Evolutionary conservation across 1,140 invertebrate species (phyloP).

Genomic region (Colletes gigas): DNA sequence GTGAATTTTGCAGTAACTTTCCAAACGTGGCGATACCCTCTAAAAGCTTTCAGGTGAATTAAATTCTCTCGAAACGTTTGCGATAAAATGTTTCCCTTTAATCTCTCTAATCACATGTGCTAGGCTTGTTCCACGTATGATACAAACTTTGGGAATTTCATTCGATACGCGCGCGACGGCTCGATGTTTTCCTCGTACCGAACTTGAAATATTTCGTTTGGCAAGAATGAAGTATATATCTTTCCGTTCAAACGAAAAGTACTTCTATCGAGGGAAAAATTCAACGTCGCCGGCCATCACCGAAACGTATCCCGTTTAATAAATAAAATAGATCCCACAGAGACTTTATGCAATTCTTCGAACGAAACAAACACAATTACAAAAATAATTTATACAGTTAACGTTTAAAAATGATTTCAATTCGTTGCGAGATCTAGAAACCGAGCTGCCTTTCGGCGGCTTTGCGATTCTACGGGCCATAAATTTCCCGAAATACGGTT

Average conservation of each 20-base stretch:
- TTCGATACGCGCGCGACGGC: slow-evolving; percentile 19
- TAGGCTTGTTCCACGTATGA: slow-evolving; percentile 37
- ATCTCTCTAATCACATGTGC: slow-evolving; percentile 63
- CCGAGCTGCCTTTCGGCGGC: too few relatives aligned
- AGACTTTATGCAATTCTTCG: background rate
- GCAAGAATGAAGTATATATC: background rate
- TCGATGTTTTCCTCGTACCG: slow-evolving; percentile 3
- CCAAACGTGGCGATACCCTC: slow-evolving; percentile 45
- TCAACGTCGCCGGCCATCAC: background rate
- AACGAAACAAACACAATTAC: background rate
- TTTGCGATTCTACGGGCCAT: background rate
- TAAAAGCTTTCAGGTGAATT: slow-evolving; percentile 65
- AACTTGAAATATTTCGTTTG: slow-evolving; percentile 36
- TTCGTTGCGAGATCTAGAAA: background rate
- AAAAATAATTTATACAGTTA: background rate
- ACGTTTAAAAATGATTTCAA: background rate
- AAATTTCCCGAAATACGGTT: slow-evolving; percentile 8
- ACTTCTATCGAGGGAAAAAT: slow-evolving; percentile 24
- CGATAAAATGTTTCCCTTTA: slow-evolving; percentile 67
- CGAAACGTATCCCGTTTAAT: background rate
- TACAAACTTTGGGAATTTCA: slow-evolving; percentile 57
- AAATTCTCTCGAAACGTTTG: slow-evolving; percentile 64
- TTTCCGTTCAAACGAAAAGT: slow-evolving; percentile 13
- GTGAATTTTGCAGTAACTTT: slow-evolving; percentile 51
- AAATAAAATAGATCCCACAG: background rate